Evolutionary conservation across 2,113 vertebrate genomes (phyloP), one percentile per base, ranked within the genome.

Genomic region (Cyanistes caeruleus): DNA sequence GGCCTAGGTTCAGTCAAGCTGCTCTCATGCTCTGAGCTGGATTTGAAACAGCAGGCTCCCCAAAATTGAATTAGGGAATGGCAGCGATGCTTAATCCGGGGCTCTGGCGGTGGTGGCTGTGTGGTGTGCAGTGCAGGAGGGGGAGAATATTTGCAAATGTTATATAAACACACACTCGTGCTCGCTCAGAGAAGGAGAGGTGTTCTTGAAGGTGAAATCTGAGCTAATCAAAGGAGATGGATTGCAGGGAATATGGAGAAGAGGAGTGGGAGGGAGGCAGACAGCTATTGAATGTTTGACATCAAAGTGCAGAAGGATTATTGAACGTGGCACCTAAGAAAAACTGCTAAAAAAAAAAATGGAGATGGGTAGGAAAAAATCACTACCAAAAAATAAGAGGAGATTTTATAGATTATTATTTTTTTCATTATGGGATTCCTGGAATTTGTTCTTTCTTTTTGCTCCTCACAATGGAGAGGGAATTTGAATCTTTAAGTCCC

Each of bases 271-370:
- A 96, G 93, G 92, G 91, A 97, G 84, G 95, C 96, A 97, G 96
- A 81, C 95, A 96, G 83, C 84, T 97, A 96, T 95, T 96, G 92
- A 97, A 95, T 97, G 91, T 96, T 89, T 97, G 96, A 96, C 96
- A 96, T 95, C 95, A 95, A 97, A 97, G 94, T 0, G 0, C 83
- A 73, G 87, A 95, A 92, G 89, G 90, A 89, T 97, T 97, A 96
- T 96, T 97, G 95, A 97, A 89, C 15, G 20, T 86, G 84, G 89
- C 91, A 97, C 79, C 79, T 91, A 77, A 96, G 87, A 94, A 97
- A 97, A 97, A 63, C 82, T 90, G 78, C 89, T 91, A 62, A 7
- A 18, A 90, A 80, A 75, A 89, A 91, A 95, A 84, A 53, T 64
- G 77, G 69, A 94, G 74, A 90, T 88, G 51, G 33, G 72, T 55